These are phyloP conservation scores for Synanceia verrucosa DNA, from an alignment of 2,797 vertebrate genomes.

Conservation along the genomic window DNA sequence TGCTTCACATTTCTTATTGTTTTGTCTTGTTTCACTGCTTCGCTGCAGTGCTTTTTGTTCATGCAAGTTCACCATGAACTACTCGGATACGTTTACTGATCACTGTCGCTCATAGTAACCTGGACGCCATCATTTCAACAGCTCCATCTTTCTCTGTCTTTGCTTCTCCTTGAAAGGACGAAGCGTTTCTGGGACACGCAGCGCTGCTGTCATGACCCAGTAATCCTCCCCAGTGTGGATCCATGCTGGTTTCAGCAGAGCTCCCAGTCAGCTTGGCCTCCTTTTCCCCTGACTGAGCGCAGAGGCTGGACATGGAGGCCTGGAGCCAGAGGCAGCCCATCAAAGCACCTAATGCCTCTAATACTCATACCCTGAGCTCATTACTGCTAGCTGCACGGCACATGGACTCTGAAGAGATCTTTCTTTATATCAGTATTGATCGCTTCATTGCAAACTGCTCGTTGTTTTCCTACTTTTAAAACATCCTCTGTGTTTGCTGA, in stretches of 20 bases:
- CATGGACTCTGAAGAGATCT: neutral
- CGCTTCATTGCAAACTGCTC: neutral
- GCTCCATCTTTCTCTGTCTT: conserved; percentile 4
- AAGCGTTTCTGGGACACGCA: conserved; percentile 54
- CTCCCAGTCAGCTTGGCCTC: conserved; percentile 53
- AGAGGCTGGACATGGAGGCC: conserved; percentile 23
- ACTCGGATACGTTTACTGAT: neutral
- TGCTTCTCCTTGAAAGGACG: conserved; percentile 20
- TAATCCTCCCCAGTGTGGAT: neutral
- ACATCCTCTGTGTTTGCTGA: neutral
- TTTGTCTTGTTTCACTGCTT: neutral
- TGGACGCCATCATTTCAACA: neutral
- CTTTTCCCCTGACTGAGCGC: conserved; percentile 32
- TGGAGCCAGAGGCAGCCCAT: conserved; percentile 44
- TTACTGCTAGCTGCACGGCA: neutral
- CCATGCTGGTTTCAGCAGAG: conserved; percentile 13
- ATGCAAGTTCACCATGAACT: neutral
- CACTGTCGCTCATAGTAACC: neutral
- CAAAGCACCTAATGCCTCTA: conserved; percentile 49
- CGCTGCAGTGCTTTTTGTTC: neutral
- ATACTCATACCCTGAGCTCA: conserved; percentile 39
- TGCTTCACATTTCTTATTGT: conserved; percentile 10
- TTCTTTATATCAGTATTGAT: conserved; percentile 19
- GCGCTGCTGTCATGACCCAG: conserved; percentile 1
- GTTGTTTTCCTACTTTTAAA: neutral